Percentiles rank a stretch among this genome's conserved stretches.
phyloP scores from a whole-genome alignment of 1,140 invertebrate genomes.

The Aphis craccivora region DNA sequence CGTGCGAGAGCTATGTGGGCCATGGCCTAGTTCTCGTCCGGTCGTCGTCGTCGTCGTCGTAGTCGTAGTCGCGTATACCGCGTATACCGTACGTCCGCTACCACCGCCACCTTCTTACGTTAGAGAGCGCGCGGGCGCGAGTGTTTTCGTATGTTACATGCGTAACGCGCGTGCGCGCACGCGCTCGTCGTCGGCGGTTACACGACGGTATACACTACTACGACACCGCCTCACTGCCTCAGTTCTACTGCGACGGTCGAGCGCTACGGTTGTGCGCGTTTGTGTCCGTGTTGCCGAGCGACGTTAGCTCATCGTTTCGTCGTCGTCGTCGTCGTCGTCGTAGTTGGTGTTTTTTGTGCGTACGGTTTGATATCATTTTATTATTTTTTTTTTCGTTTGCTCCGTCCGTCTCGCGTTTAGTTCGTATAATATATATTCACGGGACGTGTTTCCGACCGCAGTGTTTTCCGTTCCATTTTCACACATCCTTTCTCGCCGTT shows the following conservation, averaged over 20 bases:
- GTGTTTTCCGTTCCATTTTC: neutral
- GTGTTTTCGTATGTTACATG: neutral
- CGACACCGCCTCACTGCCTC: neutral
- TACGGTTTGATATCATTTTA: neutral
- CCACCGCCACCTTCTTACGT: neutral
- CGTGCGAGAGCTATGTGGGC: constrained; percentile 47
- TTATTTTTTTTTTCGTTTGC: neutral
- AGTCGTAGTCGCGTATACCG: neutral
- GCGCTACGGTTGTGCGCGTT: too few species aligned
- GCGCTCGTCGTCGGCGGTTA: neutral
- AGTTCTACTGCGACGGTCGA: neutral
- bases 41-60: neutral
- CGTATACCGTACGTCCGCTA: neutral
- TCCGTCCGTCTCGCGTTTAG: neutral
- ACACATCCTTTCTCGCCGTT: neutral
- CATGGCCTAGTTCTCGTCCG: constrained; percentile 53
- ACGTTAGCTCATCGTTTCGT: neutral
- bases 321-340: neutral
- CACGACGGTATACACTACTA: neutral
- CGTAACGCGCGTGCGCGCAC: neutral
- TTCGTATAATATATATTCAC: neutral
- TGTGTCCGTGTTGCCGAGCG: neutral
- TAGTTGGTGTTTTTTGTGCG: neutral
- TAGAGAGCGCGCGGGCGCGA: neutral
- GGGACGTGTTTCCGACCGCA: neutral